Base-by-base conservation (phyloP, 2,113 vertebrate genomes). In the Clarias gariepinus region DNA sequence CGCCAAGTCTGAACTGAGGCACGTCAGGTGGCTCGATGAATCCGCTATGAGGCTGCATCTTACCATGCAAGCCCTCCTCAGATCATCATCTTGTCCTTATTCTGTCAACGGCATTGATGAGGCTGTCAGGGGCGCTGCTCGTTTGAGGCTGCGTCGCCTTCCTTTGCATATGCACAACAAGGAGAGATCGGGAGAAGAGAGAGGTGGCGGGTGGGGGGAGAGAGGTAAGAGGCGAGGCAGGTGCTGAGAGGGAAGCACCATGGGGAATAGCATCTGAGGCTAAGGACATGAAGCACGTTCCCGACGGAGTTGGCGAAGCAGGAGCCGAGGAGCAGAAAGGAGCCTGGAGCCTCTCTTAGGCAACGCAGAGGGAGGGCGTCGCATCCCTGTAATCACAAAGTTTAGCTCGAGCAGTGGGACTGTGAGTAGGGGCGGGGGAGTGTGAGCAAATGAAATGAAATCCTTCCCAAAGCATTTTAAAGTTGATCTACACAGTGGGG, bases 21-120 rank as follows among this genome's bases (percentile, higher is more conserved):
- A 90, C 94, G 94, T 95, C 95, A 95, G 94, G 92, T 91, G 93
- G 91, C 92, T 95, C 94, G 94, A 94, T 94, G 94, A 94, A 93
- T 93, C 92, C 91, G 91, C 89, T 80, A 92, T 89, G 92, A 94
- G 91, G 93, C 80, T 86, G 84, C 87, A 94, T 74, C 92, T 90
- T 91, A 91, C 92, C 90, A 92, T 93, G 91, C 89, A 90, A 91
- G 91, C 90, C 92, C 74, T 93, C 93, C 82, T 95, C 92, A 95
- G 94, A 95, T 95, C 94, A 94, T 94, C 93, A 89, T 93, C 93
- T 93, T 55, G 94, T 93, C 94, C 95, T 95, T 95, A 95, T 95
- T 95, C 95, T 95, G 95, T 95, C 95, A 95, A 91, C 94, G 91
- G 91, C 94, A 92, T 93, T 93, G 93, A 95, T 95, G 94, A 95